These are phyloP conservation scores for Channallabes apus DNA, from an alignment of 2,797 vertebrate genomes.

Conservation along the genomic window DNA sequence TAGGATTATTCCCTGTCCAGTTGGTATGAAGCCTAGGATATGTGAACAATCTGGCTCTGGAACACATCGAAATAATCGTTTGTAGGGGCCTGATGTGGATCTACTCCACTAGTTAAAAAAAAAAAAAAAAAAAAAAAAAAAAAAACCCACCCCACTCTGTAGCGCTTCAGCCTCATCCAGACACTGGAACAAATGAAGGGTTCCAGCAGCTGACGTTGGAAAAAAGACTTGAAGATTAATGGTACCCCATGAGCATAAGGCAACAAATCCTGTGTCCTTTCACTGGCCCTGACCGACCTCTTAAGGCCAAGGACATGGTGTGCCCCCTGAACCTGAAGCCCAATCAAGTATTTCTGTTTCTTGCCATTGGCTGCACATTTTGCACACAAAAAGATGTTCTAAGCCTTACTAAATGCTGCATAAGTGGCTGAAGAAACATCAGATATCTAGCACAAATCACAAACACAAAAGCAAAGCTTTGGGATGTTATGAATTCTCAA, in stretches of 20 bases:
- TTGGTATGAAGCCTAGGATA: conserved; percentile 31
- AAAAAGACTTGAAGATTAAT: conserved; percentile 44
- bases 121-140: not conserved
- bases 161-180: conserved; percentile 42
- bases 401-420: not conserved
- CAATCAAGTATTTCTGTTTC: conserved; percentile 7
- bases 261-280: conserved; percentile 17
- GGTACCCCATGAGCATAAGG: conserved; percentile 41
- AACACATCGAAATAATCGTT: conserved; percentile 28
- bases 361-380: not conserved
- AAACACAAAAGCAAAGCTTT: not conserved
- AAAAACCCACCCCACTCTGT: conserved; percentile 28
- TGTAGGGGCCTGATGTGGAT: conserved; percentile 18
- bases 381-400: not conserved
- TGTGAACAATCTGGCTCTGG: conserved; percentile 39
- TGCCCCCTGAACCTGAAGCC: not conserved
- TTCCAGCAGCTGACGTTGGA: conserved; percentile 48
- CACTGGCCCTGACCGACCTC: not conserved
- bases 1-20: conserved; percentile 15
- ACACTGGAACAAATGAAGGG: conserved; percentile 48
- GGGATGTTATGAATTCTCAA: not conserved
- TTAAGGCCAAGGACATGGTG: conserved; percentile 4
- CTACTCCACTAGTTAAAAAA: conserved; percentile 24
- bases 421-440: not conserved
- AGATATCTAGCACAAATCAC: not conserved